These are phyloP conservation scores for Plebejus argus DNA, from an alignment of 2,888 invertebrate genomes.

Conservation along the genomic window DNA sequence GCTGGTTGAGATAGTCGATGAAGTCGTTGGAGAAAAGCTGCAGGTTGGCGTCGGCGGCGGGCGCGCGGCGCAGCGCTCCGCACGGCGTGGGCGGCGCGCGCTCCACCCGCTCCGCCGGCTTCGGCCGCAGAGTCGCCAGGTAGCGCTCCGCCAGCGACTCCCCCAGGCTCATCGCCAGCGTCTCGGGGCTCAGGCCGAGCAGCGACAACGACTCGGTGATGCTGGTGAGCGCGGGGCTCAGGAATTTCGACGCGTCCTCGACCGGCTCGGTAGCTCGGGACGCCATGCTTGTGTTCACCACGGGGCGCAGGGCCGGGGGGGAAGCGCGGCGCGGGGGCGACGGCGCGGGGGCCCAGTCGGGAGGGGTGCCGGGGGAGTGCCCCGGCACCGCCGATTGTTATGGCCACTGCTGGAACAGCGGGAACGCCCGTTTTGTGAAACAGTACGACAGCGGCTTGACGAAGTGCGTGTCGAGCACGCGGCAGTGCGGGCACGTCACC, in stretches of 20 bases:
- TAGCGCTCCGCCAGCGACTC: conserved; percentile 74
- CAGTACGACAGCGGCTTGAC: conserved; percentile 93
- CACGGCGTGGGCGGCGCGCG: conserved; percentile 51
- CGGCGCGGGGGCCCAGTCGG: conserved; percentile 66
- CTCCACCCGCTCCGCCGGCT: conserved; percentile 61
- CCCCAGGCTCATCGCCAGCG: conserved; percentile 69
- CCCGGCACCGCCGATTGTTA: conserved; percentile 91
- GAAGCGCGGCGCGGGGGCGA: conserved; percentile 70
- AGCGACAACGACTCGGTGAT: conserved; percentile 72
- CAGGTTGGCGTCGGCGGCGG: conserved; percentile 61
- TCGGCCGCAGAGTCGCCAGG: conserved; percentile 66
- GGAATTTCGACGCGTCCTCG: conserved; percentile 56
- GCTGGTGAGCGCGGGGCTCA: conserved; percentile 62
- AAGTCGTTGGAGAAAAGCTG: conserved; percentile 83
- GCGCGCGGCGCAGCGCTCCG: conserved; percentile 56
- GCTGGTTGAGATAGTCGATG: conserved; percentile 82
- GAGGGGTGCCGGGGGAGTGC: conserved; percentile 77
- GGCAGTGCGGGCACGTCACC: conserved; percentile 95
- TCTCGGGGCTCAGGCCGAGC: conserved; percentile 69
- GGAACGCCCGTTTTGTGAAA: conserved; percentile 87
- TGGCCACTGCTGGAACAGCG: conserved; percentile 90
- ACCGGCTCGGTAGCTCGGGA: conserved; percentile 58
- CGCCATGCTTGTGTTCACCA: conserved; percentile 77
- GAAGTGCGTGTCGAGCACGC: conserved; percentile 95
- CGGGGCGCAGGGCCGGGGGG: conserved; percentile 71